Evolutionary conservation across 1,140 invertebrate genomes (phyloP).

Genomic region (Heliconius nattereri): DNA sequence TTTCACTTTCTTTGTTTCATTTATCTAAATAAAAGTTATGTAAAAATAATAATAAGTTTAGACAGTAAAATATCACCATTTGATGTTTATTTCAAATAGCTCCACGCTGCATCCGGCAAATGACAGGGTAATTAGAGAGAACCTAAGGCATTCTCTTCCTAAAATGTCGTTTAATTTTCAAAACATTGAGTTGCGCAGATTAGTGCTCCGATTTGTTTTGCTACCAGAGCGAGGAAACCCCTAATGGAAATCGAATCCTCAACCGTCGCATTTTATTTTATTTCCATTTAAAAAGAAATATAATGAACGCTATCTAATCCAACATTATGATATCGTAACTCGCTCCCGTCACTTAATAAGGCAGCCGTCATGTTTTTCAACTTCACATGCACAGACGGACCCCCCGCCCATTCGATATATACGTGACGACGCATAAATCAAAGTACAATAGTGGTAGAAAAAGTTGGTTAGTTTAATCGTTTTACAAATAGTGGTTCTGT

Average conservation of each 20-base stretch:
- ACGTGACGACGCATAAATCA: slow-evolving; percentile 58
- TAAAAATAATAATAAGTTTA: no score
- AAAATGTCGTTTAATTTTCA: no score
- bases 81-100: no score
- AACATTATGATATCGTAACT: slow-evolving; percentile 38
- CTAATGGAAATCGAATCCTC: not conserved
- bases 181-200: no score
- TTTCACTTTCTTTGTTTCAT: no score
- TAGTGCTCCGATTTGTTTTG: no score
- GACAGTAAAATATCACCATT: no score
- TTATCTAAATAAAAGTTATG: no score
- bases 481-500: slow-evolving; percentile 22
- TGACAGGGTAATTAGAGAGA: no score
- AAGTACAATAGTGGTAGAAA: slow-evolving; percentile 51
- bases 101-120: no score
- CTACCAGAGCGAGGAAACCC: no score
- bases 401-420: slow-evolving; percentile 41
- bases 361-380: slow-evolving; percentile 47
- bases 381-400: slow-evolving; percentile 36
- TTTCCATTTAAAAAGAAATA: not conserved
- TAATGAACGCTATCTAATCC: not conserved
- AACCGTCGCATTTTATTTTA: not conserved
- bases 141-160: no score
- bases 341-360: slow-evolving; percentile 37
- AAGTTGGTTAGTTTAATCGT: slow-evolving; percentile 35